Base-by-base conservation (phyloP, 2,888 invertebrate genomes). In the Shargacucullia verbasci region DNA sequence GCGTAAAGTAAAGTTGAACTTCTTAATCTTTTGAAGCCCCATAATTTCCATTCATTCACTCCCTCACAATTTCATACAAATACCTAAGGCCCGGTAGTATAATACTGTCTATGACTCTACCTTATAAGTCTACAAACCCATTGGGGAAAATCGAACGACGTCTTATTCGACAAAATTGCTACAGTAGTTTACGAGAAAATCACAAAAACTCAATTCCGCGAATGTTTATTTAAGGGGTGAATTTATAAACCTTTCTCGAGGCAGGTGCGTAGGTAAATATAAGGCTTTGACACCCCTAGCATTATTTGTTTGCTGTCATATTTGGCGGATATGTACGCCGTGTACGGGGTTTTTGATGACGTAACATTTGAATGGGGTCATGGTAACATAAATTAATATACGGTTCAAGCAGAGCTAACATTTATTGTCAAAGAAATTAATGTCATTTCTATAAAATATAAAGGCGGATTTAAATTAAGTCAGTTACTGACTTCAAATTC, bases 261-360 rank as follows among this genome's bases (percentile, higher is more conserved):
- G 50, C 65, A 71, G 70, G 74, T 64, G 54, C 43, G 70, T 44
- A 27, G 48, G 73, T 55, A 70, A 73, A 71, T 64, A 64, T 58
- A 53, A 64, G 70, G 53, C 45, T 33, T 37, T 56, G 49, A 11
- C 29, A 54, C 33, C 41, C 46, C 33, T 41, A 12, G 37, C 37
- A 54, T 58, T 73, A 58, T 73, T 69, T 73, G 65, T 65, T 57
- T 29, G 46, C 48, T 69, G 59, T 55, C 59, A 69, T 31, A 44
- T 57, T 60, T 63, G 53, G 25, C n/a, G 39, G 12, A 20, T 48
- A n/a, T 39, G 14, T 57, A 43, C 35, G 14, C 12, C 33, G 27
- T 39, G 14, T 57, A 43, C 35, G 14, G 12, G 35, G 27, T 12
- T 47, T 54, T 48, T 12, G n/a, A 31, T 13, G 5, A 5, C 12